These are phyloP conservation scores for Psammodynastes pulverulentus DNA, from an alignment of 2,113 vertebrate species.

Conservation along the genomic window DNA sequence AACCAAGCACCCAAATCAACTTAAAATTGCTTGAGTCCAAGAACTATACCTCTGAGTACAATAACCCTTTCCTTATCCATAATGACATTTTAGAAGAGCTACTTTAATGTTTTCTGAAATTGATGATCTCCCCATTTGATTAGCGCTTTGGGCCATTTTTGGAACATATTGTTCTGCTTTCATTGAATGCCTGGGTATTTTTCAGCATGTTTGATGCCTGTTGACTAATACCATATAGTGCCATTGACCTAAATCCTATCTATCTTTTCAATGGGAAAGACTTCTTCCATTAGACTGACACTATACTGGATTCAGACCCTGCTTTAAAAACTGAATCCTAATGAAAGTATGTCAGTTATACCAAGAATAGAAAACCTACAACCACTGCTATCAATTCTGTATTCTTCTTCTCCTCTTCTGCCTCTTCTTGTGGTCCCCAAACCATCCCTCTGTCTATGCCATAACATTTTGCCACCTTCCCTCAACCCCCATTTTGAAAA, in stretches of 20 bases:
- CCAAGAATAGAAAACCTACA: neutral
- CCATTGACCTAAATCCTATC: neutral
- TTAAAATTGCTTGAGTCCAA: neutral
- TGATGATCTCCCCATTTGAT: neutral
- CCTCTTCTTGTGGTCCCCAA: neutral
- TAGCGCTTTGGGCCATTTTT: neutral
- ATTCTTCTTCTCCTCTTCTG: neutral
- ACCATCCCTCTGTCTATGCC: neutral
- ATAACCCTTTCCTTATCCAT: neutral
- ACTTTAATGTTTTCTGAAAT: rapidly evolving
- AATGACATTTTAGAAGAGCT: neutral
- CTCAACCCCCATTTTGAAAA: neutral
- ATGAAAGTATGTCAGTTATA: neutral
- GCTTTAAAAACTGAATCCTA: neutral
- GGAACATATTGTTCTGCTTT: neutral
- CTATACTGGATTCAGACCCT: neutral
- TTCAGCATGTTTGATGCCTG: neutral
- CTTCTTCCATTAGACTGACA: neutral
- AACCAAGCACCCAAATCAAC: neutral
- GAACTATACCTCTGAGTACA: neutral
- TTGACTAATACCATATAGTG: neutral
- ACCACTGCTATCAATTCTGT: neutral
- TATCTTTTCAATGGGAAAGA: neutral
- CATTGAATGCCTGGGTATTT: neutral
- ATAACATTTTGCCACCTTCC: neutral